A percentile compares a stretch with the other conserved stretches of the same genome.
These are phyloP conservation scores for Esperia sulphurella DNA, from an alignment of 2,888 invertebrate genomes.

Conservation along the genomic window DNA sequence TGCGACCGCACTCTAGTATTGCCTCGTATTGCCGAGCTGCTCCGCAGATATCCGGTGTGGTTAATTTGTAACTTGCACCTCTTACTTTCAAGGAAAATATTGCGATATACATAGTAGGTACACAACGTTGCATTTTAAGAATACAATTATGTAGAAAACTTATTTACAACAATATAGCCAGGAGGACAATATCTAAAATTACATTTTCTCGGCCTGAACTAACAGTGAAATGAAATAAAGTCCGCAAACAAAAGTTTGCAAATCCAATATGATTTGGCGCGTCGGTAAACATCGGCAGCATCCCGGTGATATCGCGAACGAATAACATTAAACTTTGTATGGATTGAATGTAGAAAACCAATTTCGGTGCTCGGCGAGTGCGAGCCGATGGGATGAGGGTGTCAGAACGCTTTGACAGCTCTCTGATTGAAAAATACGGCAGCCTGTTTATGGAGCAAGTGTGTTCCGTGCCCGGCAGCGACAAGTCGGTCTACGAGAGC, in stretches of 20 bases:
- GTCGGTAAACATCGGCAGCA: slow-evolving; percentile 79
- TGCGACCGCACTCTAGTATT: slow-evolving; percentile 59
- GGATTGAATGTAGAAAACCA: slow-evolving; percentile 81
- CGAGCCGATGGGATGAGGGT: slow-evolving; percentile 80
- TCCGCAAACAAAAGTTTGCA: slow-evolving; percentile 79
- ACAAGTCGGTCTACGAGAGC: neutral
- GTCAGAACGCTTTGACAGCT: slow-evolving; percentile 82
- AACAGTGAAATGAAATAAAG: slow-evolving; percentile 78
- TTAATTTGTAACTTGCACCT: slow-evolving; percentile 66
- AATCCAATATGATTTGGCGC: slow-evolving; percentile 80
- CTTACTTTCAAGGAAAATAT: slow-evolving; percentile 6
- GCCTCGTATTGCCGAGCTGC: slow-evolving; percentile 38
- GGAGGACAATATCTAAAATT: slow-evolving; percentile 69
- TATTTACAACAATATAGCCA: slow-evolving; percentile 43
- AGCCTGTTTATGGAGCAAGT: slow-evolving; percentile 78
- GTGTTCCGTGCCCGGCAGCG: slow-evolving; percentile 30
- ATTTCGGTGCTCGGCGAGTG: slow-evolving; percentile 79
- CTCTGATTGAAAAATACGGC: slow-evolving; percentile 82
- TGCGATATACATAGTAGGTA: slow-evolving; percentile 3
- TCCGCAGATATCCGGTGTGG: slow-evolving; percentile 56
- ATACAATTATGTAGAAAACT: slow-evolving; percentile 27
- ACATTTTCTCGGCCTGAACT: slow-evolving; percentile 72
- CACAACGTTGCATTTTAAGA: slow-evolving; percentile 22
- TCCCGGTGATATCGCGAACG: slow-evolving; percentile 79
- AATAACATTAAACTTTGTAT: slow-evolving; percentile 80